Evolutionary conservation across 2,888 invertebrate species (phyloP).

Genomic region (Molanna angustata): DNA sequence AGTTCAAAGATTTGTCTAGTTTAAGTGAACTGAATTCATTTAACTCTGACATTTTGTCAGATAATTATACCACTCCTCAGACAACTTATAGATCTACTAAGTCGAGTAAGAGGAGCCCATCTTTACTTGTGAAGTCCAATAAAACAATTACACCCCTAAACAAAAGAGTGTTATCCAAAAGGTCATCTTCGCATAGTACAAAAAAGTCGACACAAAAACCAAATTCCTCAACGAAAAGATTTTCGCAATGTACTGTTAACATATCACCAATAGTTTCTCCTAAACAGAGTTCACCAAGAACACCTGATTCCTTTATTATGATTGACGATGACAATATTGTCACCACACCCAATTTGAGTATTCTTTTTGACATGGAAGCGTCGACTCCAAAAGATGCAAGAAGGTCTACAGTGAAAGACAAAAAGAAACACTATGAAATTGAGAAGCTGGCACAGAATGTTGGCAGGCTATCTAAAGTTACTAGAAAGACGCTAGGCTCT

Average conservation of each 20-base stretch:
- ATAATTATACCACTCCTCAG: background rate
- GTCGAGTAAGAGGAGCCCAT: background rate
- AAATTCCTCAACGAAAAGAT: slow-evolving; percentile 7
- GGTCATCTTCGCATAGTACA: slow-evolving; percentile 2
- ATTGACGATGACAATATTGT: slow-evolving; percentile 15
- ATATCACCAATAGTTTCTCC: slow-evolving; percentile 30
- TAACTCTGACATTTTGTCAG: background rate
- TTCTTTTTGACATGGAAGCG: slow-evolving; percentile 26
- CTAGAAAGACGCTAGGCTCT: background rate
- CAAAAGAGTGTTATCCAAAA: slow-evolving; percentile 6
- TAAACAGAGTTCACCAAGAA: slow-evolving; percentile 18
- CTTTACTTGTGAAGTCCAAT: slow-evolving; percentile 5
- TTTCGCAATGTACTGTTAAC: slow-evolving; percentile 8
- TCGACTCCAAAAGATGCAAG: slow-evolving; percentile 26
- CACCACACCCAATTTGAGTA: slow-evolving; percentile 28
- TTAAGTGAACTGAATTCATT: background rate
- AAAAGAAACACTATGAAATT: slow-evolving; percentile 11
- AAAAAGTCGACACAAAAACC: slow-evolving; percentile 4
- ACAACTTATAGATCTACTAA: background rate
- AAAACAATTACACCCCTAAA: slow-evolving; percentile 5
- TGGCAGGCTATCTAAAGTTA: background rate
- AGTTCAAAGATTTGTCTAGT: background rate
- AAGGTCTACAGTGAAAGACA: slow-evolving; percentile 13
- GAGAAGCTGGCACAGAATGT: background rate
- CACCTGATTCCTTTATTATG: slow-evolving; percentile 9